Conservation (phyloP, 2,113 vertebrate genomes). For the Callithrix jacchus region DNA sequence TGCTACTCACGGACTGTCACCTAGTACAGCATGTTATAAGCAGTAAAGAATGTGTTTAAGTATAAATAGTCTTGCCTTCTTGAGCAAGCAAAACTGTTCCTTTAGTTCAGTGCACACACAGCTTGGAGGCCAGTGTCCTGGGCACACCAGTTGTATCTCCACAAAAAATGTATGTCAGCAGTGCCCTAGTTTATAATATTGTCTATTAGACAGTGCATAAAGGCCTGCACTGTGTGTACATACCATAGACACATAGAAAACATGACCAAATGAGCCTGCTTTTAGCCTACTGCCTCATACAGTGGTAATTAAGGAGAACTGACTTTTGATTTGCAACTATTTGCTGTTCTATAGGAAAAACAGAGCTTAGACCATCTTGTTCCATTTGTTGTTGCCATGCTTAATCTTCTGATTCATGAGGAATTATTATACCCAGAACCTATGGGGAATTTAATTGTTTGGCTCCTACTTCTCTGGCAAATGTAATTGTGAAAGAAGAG, state of each 20-base stretch:
- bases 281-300: conserved; percentile 88
- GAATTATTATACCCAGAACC: conserved; percentile 85
- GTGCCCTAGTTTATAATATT: conserved; percentile 84
- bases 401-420: conserved; percentile 86
- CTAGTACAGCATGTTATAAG: conserved; percentile 78
- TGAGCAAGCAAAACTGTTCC: conserved; percentile 84
- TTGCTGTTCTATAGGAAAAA: conserved; percentile 87
- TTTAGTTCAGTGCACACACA: conserved; percentile 77
- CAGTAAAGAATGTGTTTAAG: conserved; percentile 84
- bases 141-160: conserved; percentile 80
- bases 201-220: conserved; percentile 85
- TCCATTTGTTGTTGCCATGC: conserved; percentile 84
- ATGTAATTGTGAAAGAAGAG: conserved; percentile 83
- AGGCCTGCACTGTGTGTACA: conserved; percentile 85
- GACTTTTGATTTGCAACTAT: conserved; percentile 88
- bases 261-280: conserved; percentile 89
- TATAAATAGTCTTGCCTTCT: conserved; percentile 84
- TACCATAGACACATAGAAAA: conserved; percentile 86
- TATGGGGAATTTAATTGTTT: conserved; percentile 88
- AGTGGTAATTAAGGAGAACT: conserved; percentile 89
- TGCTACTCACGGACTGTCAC: conserved; percentile 77
- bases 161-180: conserved; percentile 80
- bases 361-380: conserved; percentile 86
- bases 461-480: conserved; percentile 82
- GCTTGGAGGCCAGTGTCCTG: conserved; percentile 82